Conservation (phyloP, 2,113 vertebrate species). For the Cygnus buccinator region DNA sequence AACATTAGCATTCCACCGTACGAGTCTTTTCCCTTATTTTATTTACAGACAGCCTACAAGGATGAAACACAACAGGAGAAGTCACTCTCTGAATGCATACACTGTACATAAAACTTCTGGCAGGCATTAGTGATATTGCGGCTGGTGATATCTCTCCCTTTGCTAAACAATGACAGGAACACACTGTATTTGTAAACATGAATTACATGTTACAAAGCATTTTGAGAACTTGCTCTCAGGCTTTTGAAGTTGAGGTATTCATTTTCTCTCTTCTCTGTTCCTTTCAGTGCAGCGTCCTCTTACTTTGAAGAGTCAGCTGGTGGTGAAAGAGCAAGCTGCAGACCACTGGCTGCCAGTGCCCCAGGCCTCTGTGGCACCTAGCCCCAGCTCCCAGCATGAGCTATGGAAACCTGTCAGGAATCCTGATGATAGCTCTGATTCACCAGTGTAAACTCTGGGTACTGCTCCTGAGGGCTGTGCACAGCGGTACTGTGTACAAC, state of each 20-base stretch:
- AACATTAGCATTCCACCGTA: neutral
- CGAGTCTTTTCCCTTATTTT: neutral
- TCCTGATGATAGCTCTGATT: neutral
- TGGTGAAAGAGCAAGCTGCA: rapidly evolving
- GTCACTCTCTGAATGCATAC: neutral
- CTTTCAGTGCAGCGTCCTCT: too few relatives aligned
- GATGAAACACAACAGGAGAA: neutral
- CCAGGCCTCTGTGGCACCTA: rapidly evolving
- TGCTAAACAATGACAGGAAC: neutral
- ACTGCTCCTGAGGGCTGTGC: rapidly evolving
- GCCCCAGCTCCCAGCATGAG: neutral
- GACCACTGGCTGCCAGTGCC: neutral
- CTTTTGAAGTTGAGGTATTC: neutral
- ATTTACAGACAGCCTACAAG: neutral
- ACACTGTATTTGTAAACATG: too few relatives aligned
- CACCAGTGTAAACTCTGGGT: neutral
- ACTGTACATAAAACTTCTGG: neutral
- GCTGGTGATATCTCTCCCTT: neutral
- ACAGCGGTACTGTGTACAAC: rapidly evolving
- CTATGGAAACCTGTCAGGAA: neutral
- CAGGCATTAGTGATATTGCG: neutral
- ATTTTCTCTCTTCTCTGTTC: rapidly evolving
- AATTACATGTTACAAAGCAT: neutral
- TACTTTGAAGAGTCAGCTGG: neutral
- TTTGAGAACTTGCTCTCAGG: rapidly evolving